A percentile compares a stretch with the other conserved stretches of the same genome.
Conservation (phyloP, 2,797 vertebrate genomes). For the Diglossa cyanea region DNA sequence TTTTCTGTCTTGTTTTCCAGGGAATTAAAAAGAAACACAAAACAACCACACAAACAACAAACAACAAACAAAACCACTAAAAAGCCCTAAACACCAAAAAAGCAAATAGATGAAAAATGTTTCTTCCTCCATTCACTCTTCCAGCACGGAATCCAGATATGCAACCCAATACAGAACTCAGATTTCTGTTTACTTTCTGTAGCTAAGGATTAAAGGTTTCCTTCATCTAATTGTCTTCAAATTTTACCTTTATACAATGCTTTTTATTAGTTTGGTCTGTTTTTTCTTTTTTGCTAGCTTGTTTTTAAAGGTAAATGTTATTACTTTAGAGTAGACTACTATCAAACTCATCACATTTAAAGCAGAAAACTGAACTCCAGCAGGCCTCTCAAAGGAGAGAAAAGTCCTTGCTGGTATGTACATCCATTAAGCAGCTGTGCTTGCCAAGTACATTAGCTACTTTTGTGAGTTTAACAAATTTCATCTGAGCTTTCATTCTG, state of each 20-base stretch:
- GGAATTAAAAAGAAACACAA: background rate
- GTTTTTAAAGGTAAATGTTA: background rate
- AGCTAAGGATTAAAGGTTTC: background rate
- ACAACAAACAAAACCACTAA: background rate
- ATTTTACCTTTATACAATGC: background rate
- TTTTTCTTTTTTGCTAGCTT: background rate
- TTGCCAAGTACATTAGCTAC: slow-evolving; percentile 49
- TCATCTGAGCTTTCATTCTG: slow-evolving; percentile 49
- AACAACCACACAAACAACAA: background rate
- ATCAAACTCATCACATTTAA: background rate
- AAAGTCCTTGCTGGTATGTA: background rate
- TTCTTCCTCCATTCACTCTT: background rate
- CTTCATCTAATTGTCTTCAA: background rate
- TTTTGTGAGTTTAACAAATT: slow-evolving; percentile 58
- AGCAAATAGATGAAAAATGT: background rate
- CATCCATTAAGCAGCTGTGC: slow-evolving; percentile 11
- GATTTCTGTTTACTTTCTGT: background rate
- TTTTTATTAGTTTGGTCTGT: background rate
- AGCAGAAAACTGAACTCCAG: background rate
- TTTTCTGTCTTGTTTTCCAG: background rate
- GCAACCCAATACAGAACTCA: background rate
- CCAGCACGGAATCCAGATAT: background rate
- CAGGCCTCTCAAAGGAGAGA: background rate
- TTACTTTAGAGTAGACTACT: background rate
- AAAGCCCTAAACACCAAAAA: background rate